A percentile compares a stretch with the other conserved stretches of the same genome.
These are phyloP conservation scores for Bos indicus DNA, from an alignment of 2,113 vertebrate species.

Conservation along the genomic window DNA sequence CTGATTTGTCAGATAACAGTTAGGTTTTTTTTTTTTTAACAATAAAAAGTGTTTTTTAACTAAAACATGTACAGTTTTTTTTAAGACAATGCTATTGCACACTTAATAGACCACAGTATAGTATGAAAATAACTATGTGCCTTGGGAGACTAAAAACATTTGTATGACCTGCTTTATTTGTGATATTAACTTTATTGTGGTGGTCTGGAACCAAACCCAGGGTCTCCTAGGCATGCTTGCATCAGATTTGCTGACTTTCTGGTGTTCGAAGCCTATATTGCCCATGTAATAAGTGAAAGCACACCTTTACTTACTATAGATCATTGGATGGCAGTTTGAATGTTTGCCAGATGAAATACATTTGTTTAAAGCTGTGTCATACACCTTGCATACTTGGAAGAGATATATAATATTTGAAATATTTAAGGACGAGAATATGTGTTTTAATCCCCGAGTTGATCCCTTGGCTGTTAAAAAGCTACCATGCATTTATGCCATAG, in stretches of 20 bases:
- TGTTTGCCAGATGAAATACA: background rate
- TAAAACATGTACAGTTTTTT: background rate
- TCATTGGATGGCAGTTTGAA: background rate
- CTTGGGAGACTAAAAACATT: background rate
- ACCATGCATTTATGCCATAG: background rate
- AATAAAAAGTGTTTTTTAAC: background rate
- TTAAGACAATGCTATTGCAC: background rate
- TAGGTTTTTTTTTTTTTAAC: background rate
- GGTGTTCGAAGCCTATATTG: background rate
- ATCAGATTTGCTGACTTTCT: background rate
- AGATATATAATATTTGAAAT: background rate
- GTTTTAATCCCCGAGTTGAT: background rate
- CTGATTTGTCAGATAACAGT: background rate
- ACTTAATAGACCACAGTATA: background rate
- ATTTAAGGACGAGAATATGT: background rate
- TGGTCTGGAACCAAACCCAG: background rate
- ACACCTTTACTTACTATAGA: background rate
- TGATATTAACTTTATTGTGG: background rate
- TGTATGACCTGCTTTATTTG: background rate
- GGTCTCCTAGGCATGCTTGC: background rate
- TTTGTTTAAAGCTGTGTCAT: background rate
- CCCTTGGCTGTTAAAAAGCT: background rate
- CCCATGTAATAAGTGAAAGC: background rate
- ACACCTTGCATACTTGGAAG: background rate
- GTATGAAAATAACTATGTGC: background rate